Evolutionary conservation across 1,140 invertebrate genomes (phyloP).

Genomic region (Elysia chlorotica): DNA sequence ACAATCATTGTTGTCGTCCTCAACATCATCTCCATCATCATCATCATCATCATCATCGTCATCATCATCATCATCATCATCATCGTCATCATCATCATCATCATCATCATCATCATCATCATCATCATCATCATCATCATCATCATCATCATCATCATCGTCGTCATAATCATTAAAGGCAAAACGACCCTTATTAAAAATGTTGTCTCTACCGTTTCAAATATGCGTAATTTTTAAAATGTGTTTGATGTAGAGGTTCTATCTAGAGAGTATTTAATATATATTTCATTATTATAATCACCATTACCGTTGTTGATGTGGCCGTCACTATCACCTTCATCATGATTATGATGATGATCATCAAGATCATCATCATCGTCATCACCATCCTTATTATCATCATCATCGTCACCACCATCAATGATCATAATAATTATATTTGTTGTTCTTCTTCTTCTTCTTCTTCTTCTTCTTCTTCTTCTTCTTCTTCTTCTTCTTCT

Average conservation of each 20-base stretch:
- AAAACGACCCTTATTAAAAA: not conserved
- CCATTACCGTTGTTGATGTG: not conserved
- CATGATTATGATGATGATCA: not conserved
- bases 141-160: not conserved
- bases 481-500: not conserved
- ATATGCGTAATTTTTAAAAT: too few species aligned
- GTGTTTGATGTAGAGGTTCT: too few species aligned
- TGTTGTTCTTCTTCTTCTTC: not conserved
- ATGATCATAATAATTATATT: not conserved
- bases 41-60: not conserved
- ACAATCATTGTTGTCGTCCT: too few species aligned
- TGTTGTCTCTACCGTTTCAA: not conserved
- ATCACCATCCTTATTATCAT: not conserved
- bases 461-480: not conserved
- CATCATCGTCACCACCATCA: not conserved
- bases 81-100: not conserved
- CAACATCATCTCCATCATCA: not conserved
- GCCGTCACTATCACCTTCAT: not conserved
- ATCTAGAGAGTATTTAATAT: too few species aligned
- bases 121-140: not conserved
- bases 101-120: not conserved
- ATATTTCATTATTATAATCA: constrained; percentile 5
- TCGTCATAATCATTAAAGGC: not conserved
- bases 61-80: not conserved
- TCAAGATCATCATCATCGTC: not conserved